A percentile compares a stretch with the other conserved stretches of the same genome.
phyloP scores from a whole-genome alignment of 2,113 vertebrate species.

The Melanerpes aurifrons region DNA sequence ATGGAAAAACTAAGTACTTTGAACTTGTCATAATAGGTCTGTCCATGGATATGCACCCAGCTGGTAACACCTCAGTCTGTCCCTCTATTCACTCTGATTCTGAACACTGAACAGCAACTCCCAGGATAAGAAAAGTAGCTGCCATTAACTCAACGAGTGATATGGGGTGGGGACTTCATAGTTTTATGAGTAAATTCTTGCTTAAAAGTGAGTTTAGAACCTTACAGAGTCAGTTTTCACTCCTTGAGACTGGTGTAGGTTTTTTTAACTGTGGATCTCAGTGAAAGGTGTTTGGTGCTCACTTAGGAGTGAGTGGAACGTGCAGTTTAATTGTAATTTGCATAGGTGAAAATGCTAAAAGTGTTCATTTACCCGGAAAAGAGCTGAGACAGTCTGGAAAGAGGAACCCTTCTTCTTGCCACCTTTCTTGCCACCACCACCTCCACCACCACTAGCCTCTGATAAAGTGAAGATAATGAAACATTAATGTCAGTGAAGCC shows the following conservation, averaged over 20 bases:
- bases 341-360: background rate
- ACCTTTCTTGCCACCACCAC: constrained; percentile 78
- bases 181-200: background rate
- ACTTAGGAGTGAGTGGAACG: background rate
- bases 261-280: background rate
- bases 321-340: background rate
- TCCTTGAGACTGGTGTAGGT: background rate
- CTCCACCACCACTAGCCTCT: constrained; percentile 34
- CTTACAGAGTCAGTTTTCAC: background rate
- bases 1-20: background rate
- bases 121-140: background rate
- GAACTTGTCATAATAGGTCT: background rate
- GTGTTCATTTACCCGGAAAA: constrained; percentile 82
- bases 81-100: background rate
- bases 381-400: constrained; percentile 93
- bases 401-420: constrained; percentile 97
- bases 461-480: background rate
- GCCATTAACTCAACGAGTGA: background rate
- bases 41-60: background rate
- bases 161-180: background rate
- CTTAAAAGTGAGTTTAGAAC: background rate
- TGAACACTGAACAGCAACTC: background rate
- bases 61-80: background rate
- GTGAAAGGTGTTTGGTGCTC: background rate
- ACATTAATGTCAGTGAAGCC: background rate